Base-by-base conservation (phyloP, 2,113 vertebrate species). In the Phyllostomus discolor region DNA sequence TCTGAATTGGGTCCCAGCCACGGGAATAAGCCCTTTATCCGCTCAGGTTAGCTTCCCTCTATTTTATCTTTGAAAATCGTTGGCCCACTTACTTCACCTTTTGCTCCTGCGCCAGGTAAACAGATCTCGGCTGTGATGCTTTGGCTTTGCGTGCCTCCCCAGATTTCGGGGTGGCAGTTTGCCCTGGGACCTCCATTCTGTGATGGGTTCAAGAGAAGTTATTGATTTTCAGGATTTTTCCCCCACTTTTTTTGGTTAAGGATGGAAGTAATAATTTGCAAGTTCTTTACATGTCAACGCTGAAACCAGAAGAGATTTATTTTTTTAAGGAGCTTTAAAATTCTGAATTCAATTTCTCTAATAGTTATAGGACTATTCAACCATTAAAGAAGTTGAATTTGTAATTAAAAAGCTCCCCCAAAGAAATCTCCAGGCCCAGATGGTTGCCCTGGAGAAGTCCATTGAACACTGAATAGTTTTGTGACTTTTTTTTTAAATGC, bases 331-430 rank as follows among this genome's bases (percentile, higher is more conserved):
- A 72, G 41, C 26, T 87, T 79, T 90, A 88, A 33, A 54, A 91
- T 82, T 79, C 43, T 84, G 76, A 89, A 88, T 87, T 88, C 50
- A 38, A 38, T 78, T 90, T 92, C 11, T 62, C 69, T 70, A 76
- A 87, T 72, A 43, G 46, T 90, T 80, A 24, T 14, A 92, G 64
- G 75, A 91, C 41, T 69, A 54, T 35, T 75, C 54, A 79, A 64
- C 70, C 70, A 88, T 76, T 83, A 88, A 91, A 73, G 81, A 90
- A 78, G 35, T 52, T 90, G 76, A 24, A 80, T 92, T 66, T 92
- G 41, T 88, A 38, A 82, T 87, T 82, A 72, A 81, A 94, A 86
- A 59, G 3, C 28, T 83, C 75, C 81, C 35, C 17, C 52, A 52
- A 79, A 54, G 57, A 75, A 83, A 67, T 38, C 43, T 86, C 69